Conservation (phyloP, 2,113 vertebrate genomes). For the Ptilorrhoa leucosticta region DNA sequence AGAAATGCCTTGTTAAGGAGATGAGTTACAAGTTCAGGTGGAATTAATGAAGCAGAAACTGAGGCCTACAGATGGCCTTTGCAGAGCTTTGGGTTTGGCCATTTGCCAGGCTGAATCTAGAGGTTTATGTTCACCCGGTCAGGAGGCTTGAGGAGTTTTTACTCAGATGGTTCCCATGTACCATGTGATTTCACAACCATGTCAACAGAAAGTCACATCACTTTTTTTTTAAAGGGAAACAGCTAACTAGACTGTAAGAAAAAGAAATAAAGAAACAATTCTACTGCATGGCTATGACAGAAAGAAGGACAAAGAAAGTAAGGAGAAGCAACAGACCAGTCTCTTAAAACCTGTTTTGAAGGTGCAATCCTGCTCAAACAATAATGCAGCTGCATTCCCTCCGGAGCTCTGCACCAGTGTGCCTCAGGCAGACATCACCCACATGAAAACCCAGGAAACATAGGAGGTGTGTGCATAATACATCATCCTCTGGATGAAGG, state of each 20-base stretch:
- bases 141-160: background rate
- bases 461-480: background rate
- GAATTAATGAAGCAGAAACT: slow-evolving; percentile 29
- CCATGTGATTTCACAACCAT: background rate
- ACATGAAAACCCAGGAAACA: background rate
- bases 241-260: background rate
- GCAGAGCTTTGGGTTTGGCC: background rate
- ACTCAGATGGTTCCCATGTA: slow-evolving; percentile 22
- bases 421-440: background rate
- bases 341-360: background rate
- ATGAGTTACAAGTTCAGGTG: slow-evolving; percentile 9
- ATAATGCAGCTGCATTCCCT: background rate
- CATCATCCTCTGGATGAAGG: background rate
- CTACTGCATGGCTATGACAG: rapidly evolving
- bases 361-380: background rate
- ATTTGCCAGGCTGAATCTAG: background rate
- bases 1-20: slow-evolving; percentile 16
- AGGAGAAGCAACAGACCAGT: background rate
- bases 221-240: slow-evolving; percentile 7
- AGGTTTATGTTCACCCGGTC: background rate
- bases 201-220: background rate
- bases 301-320: background rate
- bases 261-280: background rate
- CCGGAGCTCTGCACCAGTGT: rapidly evolving
- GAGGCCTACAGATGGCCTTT: background rate